Evolutionary conservation across 2,888 invertebrate genomes (phyloP).

Genomic region (Drosophila phalerata): DNA sequence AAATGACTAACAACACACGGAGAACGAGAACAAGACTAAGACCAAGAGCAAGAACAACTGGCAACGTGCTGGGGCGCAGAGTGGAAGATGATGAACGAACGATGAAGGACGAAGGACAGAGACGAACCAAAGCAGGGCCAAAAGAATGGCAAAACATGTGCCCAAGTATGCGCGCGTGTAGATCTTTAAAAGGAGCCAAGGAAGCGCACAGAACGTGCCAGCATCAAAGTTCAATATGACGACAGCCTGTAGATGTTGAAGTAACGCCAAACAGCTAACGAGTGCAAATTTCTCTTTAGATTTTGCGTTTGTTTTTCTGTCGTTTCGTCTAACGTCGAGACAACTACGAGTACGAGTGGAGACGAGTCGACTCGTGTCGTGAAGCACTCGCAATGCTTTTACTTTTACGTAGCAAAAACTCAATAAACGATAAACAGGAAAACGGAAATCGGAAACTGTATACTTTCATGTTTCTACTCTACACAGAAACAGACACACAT

Average conservation of each 20-base stretch:
- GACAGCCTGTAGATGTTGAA: constrained; percentile 25
- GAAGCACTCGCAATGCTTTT: constrained; percentile 60
- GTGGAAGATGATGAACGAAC: constrained; percentile 17
- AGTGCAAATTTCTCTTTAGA: constrained; percentile 75
- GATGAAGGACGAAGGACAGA: neutral
- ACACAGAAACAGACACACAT: constrained; percentile 22
- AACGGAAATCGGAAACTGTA: constrained; percentile 83
- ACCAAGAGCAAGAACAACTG: constrained; percentile 34
- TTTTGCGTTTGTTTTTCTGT: constrained; percentile 38
- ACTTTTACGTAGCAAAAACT: constrained; percentile 74
- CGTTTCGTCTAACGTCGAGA: constrained; percentile 8
- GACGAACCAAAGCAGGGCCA: constrained; percentile 10
- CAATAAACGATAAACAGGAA: constrained; percentile 84
- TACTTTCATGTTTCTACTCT: constrained; percentile 69
- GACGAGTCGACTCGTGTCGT: constrained; percentile 8
- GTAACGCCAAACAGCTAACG: constrained; percentile 68
- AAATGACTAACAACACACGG: constrained; percentile 79
- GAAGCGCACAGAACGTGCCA: constrained; percentile 70
- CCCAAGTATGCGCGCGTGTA: constrained; percentile 74
- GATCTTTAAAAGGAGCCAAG: constrained; percentile 67
- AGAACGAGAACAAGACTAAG: constrained; percentile 29
- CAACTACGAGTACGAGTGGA: neutral
- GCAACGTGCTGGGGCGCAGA: constrained; percentile 42
- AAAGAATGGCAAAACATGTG: constrained; percentile 61
- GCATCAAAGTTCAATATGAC: constrained; percentile 80